phyloP scores from a whole-genome alignment of 2,797 vertebrate species.

The Acipenser oxyrinchus region DNA sequence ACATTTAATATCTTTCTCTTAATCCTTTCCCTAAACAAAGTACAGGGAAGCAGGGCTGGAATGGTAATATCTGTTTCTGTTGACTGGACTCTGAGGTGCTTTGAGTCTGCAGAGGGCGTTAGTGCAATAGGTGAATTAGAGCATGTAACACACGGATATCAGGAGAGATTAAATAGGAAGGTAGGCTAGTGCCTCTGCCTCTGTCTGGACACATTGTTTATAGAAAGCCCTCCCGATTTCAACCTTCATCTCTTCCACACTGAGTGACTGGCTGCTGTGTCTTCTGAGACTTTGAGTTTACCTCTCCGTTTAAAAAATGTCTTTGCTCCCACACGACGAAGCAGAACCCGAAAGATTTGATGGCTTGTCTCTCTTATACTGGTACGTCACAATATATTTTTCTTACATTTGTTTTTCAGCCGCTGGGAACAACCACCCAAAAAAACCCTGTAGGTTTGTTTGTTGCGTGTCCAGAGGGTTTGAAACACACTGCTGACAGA shows the following conservation, averaged over 20 bases:
- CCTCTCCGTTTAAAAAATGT: slow-evolving; percentile 48
- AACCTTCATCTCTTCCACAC: slow-evolving; percentile 27
- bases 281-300: slow-evolving; percentile 30
- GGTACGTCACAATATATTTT: slow-evolving; percentile 48
- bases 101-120: slow-evolving; percentile 12
- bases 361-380: slow-evolving; percentile 73
- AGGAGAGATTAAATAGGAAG: slow-evolving; percentile 69
- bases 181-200: slow-evolving; percentile 46
- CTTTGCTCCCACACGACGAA: slow-evolving; percentile 61
- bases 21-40: background rate
- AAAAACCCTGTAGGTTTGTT: too few relatives aligned
- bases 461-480: too few relatives aligned
- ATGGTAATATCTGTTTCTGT: background rate
- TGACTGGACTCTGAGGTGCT: slow-evolving; percentile 14
- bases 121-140: slow-evolving; percentile 42
- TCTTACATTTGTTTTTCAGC: background rate
- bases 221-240: slow-evolving; percentile 43
- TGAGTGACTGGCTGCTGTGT: slow-evolving; percentile 26
- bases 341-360: slow-evolving; percentile 59
- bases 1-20: background rate
- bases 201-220: slow-evolving; percentile 47
- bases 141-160: slow-evolving; percentile 52
- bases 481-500: too few relatives aligned
- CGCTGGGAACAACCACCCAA: too few relatives aligned
- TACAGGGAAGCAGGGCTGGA: background rate